phyloP scores from a whole-genome alignment of 2,797 vertebrate genomes.

The Hoplostethus atlanticus region DNA sequence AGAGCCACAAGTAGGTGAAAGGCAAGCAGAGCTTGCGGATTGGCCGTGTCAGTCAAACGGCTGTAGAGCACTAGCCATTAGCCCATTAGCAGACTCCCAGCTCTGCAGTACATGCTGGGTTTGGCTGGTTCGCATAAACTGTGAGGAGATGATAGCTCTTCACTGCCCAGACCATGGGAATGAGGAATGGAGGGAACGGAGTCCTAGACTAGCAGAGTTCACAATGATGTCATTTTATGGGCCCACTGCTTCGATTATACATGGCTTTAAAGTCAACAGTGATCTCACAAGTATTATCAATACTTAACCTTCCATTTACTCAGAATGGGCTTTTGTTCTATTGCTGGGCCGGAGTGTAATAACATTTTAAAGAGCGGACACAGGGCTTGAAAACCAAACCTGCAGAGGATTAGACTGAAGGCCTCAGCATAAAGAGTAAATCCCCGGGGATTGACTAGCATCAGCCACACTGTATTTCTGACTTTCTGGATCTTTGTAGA shows the following conservation, averaged over 20 bases:
- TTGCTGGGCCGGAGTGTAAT: conserved; percentile 60
- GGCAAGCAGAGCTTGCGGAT: conserved; percentile 64
- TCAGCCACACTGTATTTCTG: conserved; percentile 49
- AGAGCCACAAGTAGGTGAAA: conserved; percentile 79
- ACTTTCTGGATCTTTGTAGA: conserved; percentile 47
- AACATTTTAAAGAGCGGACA: conserved; percentile 63
- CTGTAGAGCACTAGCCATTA: conserved; percentile 56
- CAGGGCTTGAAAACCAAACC: conserved; percentile 61
- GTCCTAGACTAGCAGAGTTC: conserved; percentile 3
- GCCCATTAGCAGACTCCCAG: conserved; percentile 67
- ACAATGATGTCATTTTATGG: conserved; percentile 71
- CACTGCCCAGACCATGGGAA: conserved; percentile 75
- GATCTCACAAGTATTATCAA: conserved; percentile 73
- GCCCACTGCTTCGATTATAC: conserved; percentile 61
- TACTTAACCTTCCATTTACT: conserved; percentile 68
- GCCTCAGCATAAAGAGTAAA: conserved; percentile 53
- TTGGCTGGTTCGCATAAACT: conserved; percentile 52
- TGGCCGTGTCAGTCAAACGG: conserved; percentile 71
- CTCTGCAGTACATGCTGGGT: conserved; percentile 52
- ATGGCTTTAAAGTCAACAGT: conserved; percentile 61
- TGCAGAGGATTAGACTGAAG: conserved; percentile 66
- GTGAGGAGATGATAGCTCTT: conserved; percentile 70
- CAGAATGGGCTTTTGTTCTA: conserved; percentile 64
- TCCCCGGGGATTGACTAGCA: conserved; percentile 50
- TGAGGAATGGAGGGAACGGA: conserved; percentile 17